A percentile compares a stretch with the other conserved stretches of the same genome.
Conservation (phyloP, 2,888 invertebrate species). For the Leucoptera coffeella region DNA sequence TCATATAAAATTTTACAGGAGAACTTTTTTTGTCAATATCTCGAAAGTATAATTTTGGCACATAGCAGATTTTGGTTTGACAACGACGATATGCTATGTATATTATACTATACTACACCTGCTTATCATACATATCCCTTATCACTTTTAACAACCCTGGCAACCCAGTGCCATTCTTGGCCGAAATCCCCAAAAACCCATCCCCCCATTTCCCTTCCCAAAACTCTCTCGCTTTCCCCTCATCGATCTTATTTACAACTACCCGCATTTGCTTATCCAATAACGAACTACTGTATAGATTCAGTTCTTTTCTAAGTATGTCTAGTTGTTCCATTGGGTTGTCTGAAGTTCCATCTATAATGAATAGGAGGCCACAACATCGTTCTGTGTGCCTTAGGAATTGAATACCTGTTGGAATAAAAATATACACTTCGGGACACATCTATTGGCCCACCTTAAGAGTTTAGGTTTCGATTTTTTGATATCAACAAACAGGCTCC, state of each 20-base stretch:
- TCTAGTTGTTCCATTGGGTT: slow-evolving; percentile 68
- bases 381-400: slow-evolving; percentile 90
- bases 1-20: too few relatives aligned
- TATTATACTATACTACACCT: too few relatives aligned
- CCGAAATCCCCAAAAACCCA: slow-evolving; percentile 70
- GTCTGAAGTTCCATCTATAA: slow-evolving; percentile 68
- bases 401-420: slow-evolving; percentile 58
- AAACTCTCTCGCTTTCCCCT: slow-evolving; percentile 53
- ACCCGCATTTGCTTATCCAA: slow-evolving; percentile 62
- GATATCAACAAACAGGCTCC: too few relatives aligned
- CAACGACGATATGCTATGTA: too few relatives aligned
- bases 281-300: slow-evolving; percentile 63
- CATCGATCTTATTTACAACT: slow-evolving; percentile 87
- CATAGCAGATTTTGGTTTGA: too few relatives aligned
- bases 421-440: too few relatives aligned
- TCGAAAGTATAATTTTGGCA: too few relatives aligned
- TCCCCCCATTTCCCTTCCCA: slow-evolving; percentile 32
- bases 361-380: slow-evolving; percentile 75
- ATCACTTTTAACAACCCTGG: slow-evolving; percentile 54
- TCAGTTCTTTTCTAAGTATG: slow-evolving; percentile 22
- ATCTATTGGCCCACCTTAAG: too few relatives aligned
- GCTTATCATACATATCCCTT: slow-evolving; percentile 62
- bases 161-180: slow-evolving; percentile 72
- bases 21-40: too few relatives aligned
- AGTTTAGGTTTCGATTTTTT: too few relatives aligned